These are phyloP conservation scores for Bombus confusus DNA, from an alignment of 1,140 invertebrate species.

Conservation along the genomic window DNA sequence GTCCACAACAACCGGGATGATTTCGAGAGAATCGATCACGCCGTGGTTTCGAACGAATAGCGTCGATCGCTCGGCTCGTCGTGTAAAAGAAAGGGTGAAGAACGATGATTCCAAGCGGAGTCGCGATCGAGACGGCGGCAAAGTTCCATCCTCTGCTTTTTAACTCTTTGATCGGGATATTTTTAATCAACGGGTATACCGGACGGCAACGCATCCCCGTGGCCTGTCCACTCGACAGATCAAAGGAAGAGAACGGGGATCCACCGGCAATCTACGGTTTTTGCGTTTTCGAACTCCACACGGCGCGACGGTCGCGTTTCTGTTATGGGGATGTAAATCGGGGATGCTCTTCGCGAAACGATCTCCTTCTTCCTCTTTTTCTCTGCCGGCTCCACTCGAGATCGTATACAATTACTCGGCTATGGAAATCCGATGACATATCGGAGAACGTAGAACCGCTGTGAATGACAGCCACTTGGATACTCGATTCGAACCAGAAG, in stretches of 20 bases:
- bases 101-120: background rate
- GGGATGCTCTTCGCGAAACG: background rate
- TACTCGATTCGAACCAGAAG: background rate
- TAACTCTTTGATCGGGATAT: conserved; percentile 52
- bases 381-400: background rate
- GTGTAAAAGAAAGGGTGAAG: too few species aligned
- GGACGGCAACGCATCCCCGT: conserved; percentile 18
- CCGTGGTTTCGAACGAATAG: background rate
- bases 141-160: conserved; percentile 31
- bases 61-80: background rate
- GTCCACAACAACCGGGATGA: background rate
- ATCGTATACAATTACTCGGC: background rate
- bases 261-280: conserved; percentile 5
- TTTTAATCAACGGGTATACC: conserved; percentile 52
- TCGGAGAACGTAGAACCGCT: background rate
- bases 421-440: conserved; percentile 11
- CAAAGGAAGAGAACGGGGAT: conserved; percentile 26
- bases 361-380: background rate
- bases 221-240: conserved; percentile 44
- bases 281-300: conserved; percentile 16
- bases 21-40: conserved; percentile 13
- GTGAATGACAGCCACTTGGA: background rate
- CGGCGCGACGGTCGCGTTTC: too few species aligned
- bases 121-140: conserved; percentile 14
- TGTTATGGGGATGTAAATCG: background rate